phyloP scores from a whole-genome alignment of 1,140 invertebrate genomes.

The Bombus vancouverensis region DNA sequence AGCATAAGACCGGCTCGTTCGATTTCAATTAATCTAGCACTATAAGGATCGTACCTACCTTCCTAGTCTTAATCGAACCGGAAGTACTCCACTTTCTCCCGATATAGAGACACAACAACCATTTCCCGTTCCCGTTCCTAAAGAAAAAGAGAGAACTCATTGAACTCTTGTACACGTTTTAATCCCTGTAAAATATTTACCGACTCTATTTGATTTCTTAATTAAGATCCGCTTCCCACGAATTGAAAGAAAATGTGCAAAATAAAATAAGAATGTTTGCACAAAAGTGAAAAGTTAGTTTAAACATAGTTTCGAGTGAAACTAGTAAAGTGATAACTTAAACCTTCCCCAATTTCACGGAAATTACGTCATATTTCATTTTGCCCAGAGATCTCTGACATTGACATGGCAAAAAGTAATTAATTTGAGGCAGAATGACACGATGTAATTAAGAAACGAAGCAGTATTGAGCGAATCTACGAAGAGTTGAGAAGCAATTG shows the following conservation, averaged over 20 bases:
- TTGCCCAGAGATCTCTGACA: background rate
- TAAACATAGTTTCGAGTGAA: background rate
- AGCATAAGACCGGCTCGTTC: slow-evolving; percentile 38
- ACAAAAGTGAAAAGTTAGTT: background rate
- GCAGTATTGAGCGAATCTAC: background rate
- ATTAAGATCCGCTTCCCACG: background rate
- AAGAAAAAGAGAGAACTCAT: background rate
- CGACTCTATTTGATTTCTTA: background rate
- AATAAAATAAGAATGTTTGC: too few relatives aligned
- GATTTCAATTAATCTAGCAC: slow-evolving; percentile 53
- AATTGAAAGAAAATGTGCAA: too few relatives aligned
- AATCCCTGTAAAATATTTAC: background rate
- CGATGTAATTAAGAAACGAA: background rate
- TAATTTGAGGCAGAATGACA: too few relatives aligned
- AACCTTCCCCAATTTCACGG: background rate
- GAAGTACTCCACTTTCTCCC: background rate
- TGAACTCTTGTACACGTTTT: too few relatives aligned
- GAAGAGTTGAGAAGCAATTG: too few relatives aligned
- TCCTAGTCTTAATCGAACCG: slow-evolving; percentile 46
- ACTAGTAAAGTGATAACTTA: background rate
- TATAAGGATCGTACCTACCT: slow-evolving; percentile 12
- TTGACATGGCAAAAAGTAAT: background rate
- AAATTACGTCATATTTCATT: background rate
- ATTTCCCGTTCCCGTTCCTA: too few relatives aligned
- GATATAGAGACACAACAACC: background rate